Percentiles rank a stretch among this genome's conserved stretches.
Evolutionary conservation across 2,113 vertebrate species (phyloP).

Genomic region (Beaufortia kweichowensis): DNA sequence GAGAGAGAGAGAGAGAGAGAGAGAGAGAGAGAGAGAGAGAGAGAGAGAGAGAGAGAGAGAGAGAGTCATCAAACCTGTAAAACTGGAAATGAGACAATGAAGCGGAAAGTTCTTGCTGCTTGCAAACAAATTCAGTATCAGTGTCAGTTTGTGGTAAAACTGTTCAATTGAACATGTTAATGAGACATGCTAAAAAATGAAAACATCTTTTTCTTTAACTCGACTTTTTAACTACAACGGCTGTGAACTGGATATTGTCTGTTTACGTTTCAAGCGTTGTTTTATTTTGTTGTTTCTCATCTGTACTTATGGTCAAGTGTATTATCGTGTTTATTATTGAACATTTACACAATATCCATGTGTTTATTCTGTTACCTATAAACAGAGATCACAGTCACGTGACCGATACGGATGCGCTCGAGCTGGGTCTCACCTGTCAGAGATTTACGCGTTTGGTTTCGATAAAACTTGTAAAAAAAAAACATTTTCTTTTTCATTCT

Average conservation of each 20-base stretch:
- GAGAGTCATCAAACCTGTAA: conserved; percentile 61
- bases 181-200: no score
- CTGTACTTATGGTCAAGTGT: not conserved
- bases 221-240: no score
- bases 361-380: not conserved
- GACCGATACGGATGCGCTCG: conserved; percentile 61
- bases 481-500: not conserved
- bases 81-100: conserved; percentile 63
- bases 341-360: not conserved
- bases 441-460: conserved; percentile 22
- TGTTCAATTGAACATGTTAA: not conserved
- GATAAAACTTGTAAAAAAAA: not conserved
- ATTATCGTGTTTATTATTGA: not conserved
- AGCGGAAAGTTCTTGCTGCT: conserved; percentile 58
- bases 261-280: not conserved
- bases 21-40: not conserved
- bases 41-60: not conserved
- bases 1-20: not conserved
- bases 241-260: no score
- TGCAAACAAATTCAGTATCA: conserved; percentile 46
- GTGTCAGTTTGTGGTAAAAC: not conserved
- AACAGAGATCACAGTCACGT: conserved; percentile 49
- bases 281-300: not conserved
- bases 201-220: not conserved
- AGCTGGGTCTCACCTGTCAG: not conserved